Evolutionary conservation across 2,797 vertebrate species (phyloP).

Genomic region (Megaceryle alcyon): DNA sequence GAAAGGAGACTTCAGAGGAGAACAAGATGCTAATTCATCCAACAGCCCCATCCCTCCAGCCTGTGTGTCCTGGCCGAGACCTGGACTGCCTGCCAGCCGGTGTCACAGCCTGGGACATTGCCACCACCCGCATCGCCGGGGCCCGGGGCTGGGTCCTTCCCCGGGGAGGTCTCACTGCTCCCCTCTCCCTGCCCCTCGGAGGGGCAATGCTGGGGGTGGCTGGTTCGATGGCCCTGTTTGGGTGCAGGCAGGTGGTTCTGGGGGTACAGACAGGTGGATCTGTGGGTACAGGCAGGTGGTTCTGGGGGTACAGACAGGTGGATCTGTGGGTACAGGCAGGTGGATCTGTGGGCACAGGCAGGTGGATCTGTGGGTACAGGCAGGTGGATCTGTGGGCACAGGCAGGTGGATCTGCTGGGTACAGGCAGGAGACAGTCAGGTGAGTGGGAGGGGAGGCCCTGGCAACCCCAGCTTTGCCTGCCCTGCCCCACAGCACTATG

Average conservation of each 20-base stretch:
- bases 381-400: too few relatives aligned
- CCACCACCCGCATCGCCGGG: fast-evolving
- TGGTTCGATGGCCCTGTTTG: fast-evolving
- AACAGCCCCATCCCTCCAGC: background rate
- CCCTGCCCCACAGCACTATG: background rate
- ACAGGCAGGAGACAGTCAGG: background rate
- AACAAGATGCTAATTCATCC: conserved; percentile 40
- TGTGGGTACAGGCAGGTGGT: too few relatives aligned
- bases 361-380: too few relatives aligned
- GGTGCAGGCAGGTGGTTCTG: background rate
- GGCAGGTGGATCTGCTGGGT: background rate
- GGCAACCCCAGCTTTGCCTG: background rate
- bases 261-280: too few relatives aligned
- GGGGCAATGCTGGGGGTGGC: background rate
- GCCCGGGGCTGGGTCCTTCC: background rate
- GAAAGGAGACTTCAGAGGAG: conserved; percentile 36
- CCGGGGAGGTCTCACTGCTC: background rate
- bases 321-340: too few relatives aligned
- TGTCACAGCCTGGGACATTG: background rate
- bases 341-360: too few relatives aligned
- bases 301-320: too few relatives aligned
- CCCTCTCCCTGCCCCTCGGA: background rate
- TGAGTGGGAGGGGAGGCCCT: background rate
- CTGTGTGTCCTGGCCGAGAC: fast-evolving
- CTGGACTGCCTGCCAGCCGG: background rate